Percentiles rank a stretch among this genome's conserved stretches.
These are phyloP conservation scores for Cryptosula pallasiana DNA, from an alignment of 2,888 invertebrate species.

Conservation along the genomic window DNA sequence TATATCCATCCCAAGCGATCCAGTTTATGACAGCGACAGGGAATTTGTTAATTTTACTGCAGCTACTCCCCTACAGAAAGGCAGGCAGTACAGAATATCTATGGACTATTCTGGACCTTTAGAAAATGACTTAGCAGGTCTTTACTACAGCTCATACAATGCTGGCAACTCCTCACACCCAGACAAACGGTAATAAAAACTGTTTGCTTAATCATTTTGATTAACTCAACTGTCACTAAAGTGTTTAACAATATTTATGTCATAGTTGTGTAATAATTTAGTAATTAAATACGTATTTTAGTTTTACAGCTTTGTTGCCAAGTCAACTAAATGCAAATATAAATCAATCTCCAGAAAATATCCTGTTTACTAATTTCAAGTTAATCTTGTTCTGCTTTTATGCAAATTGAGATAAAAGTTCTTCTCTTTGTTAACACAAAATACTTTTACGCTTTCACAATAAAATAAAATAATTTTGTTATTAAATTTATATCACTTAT, in stretches of 20 bases:
- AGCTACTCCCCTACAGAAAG: not conserved
- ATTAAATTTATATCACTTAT: no score
- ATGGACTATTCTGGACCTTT: conserved; percentile 29
- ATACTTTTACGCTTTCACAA: not conserved
- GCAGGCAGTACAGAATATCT: conserved; percentile 26
- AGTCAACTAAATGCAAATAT: no score
- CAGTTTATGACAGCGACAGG: conserved; percentile 5
- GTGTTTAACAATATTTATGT: not conserved
- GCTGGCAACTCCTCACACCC: no score
- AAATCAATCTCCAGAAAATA: no score
- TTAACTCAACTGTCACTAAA: no score
- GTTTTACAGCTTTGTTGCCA: no score
- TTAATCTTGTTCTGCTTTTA: not conserved
- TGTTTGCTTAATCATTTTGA: no score
- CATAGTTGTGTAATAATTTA: no score
- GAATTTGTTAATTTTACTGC: conserved; percentile 17
- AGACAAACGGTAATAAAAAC: no score
- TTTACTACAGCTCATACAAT: conserved; percentile 32
- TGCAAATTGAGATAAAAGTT: not conserved
- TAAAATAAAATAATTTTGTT: no score
- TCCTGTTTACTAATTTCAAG: no score
- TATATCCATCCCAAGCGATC: not conserved
- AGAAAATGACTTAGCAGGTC: conserved; percentile 29
- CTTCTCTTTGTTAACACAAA: not conserved
- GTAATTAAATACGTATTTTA: no score